Conservation (phyloP, 2,888 invertebrate genomes). For the Ophraella communa region DNA sequence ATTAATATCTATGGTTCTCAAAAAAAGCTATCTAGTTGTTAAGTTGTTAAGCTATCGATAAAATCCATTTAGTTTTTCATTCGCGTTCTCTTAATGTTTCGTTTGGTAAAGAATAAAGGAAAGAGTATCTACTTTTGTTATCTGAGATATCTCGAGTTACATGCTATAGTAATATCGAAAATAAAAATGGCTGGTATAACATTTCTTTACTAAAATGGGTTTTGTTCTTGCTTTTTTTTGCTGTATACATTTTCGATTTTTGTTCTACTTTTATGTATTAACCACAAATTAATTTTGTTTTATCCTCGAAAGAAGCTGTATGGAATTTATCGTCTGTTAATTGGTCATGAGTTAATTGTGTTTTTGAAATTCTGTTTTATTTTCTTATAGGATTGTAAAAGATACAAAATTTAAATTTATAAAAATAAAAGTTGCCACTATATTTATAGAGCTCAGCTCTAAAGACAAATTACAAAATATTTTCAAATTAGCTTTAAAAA, state of each 20-base stretch:
- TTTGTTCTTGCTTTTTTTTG: background rate
- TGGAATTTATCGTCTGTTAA: no score
- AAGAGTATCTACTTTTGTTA: constrained; percentile 20
- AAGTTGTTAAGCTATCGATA: background rate
- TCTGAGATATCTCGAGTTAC: background rate
- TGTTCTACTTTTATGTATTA: background rate
- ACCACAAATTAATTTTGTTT: background rate
- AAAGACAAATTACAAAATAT: no score
- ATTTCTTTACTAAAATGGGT: background rate
- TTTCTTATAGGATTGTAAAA: no score
- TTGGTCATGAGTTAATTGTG: no score
- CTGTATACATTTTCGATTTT: background rate
- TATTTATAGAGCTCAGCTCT: no score
- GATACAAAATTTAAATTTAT: no score
- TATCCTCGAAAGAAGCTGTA: no score
- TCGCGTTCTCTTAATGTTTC: constrained; percentile 27
- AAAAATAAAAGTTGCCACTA: no score
- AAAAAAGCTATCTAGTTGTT: no score
- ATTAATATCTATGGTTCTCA: no score
- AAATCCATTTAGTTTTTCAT: background rate
- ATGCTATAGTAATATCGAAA: background rate
- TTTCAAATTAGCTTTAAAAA: no score
- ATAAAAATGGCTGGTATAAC: background rate
- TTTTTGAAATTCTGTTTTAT: no score
- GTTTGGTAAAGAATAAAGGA: constrained; percentile 12